Evolutionary conservation across 2,888 invertebrate genomes (phyloP).

Genomic region (Tanaodytes sp.): DNA sequence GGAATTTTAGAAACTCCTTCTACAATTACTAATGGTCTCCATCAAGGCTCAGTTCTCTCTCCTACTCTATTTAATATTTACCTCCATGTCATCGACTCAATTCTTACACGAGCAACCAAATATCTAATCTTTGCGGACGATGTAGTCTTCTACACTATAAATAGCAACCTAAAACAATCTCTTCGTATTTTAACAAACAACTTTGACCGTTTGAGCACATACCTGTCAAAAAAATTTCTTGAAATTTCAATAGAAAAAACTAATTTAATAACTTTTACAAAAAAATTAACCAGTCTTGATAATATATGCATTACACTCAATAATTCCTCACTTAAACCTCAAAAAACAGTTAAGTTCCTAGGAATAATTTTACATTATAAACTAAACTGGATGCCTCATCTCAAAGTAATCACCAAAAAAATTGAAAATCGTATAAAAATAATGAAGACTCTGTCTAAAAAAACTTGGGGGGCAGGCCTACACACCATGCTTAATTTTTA

Average conservation of each 20-base stretch:
- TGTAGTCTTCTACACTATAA: neutral
- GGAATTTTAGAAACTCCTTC: too few relatives aligned
- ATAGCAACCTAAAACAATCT: neutral
- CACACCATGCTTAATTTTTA: constrained; percentile 14
- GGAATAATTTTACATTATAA: neutral
- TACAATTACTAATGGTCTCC: neutral
- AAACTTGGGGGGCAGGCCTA: constrained; percentile 22
- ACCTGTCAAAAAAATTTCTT: neutral
- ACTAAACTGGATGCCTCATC: constrained; percentile 1
- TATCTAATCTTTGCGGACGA: neutral
- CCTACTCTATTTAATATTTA: neutral
- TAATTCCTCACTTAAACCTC: neutral
- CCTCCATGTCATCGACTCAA: neutral
- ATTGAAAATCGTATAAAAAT: constrained; percentile 1
- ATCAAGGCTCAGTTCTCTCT: neutral
- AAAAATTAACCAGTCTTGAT: neutral
- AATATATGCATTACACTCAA: too few relatives aligned
- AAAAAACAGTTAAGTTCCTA: neutral
- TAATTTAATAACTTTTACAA: neutral
- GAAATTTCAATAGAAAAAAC: neutral
- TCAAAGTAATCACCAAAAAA: neutral
- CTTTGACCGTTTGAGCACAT: too few relatives aligned
- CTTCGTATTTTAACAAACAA: too few relatives aligned
- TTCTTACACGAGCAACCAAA: neutral
- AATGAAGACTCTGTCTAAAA: constrained; percentile 8